phyloP scores from a whole-genome alignment of 37 sponge, comb jelly and placozoan genomes.

The Eunapius fragilis region DNA sequence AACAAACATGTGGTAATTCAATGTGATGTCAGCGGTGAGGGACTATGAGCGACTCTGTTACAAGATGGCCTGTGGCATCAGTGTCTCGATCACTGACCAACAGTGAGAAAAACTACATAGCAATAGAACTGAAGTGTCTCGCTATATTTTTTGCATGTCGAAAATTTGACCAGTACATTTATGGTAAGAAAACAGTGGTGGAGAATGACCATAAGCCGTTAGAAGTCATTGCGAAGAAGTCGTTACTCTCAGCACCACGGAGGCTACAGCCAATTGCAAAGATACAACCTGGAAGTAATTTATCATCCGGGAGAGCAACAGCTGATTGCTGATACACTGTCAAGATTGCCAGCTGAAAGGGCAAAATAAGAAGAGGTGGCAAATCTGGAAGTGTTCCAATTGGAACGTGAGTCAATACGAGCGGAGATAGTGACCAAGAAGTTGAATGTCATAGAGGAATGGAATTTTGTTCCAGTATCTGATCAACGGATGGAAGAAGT shows the following conservation, averaged over 20 bases:
- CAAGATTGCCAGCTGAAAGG: too few relatives aligned
- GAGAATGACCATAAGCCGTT: constrained; percentile 52
- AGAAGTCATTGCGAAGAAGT: constrained; percentile 20
- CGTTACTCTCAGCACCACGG: constrained; percentile 25
- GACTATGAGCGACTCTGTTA: constrained; percentile 20
- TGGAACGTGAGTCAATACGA: too few relatives aligned
- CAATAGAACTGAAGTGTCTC: constrained; percentile 15
- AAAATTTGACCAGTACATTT: constrained; percentile 34
- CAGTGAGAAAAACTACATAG: constrained; percentile 16
- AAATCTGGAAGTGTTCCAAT: too few relatives aligned
- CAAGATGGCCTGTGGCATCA: constrained; percentile 34
- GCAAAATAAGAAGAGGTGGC: too few relatives aligned
- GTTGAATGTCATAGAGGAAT: too few relatives aligned
- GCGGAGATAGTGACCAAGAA: too few relatives aligned
- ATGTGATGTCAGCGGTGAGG: constrained; percentile 30
- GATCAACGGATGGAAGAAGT: too few relatives aligned
- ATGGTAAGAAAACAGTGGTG: constrained; percentile 9
- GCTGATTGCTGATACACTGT: constrained; percentile 5
- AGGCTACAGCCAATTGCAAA: constrained; percentile 36
- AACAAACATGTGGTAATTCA: background rate
- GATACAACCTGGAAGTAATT: constrained; percentile 8
- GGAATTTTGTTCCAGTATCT: too few relatives aligned
- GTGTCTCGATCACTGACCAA: constrained; percentile 31
- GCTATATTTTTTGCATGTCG: constrained; percentile 20
- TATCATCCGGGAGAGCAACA: constrained; percentile 9